These are phyloP conservation scores for Paratilapia polleni DNA, from an alignment of 2,113 vertebrate species.

Conservation along the genomic window DNA sequence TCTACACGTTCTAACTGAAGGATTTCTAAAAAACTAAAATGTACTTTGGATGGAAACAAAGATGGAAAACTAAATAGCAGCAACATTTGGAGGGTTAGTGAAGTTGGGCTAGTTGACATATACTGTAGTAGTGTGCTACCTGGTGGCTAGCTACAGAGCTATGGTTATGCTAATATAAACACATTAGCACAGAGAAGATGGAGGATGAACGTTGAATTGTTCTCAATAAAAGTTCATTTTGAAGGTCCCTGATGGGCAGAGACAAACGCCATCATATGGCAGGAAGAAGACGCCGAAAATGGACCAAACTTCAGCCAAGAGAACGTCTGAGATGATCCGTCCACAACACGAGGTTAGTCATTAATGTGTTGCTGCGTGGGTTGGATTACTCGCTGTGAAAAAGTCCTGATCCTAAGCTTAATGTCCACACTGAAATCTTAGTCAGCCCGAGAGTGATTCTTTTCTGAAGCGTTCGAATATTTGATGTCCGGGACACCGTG, in stretches of 20 bases:
- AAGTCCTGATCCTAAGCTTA: no score
- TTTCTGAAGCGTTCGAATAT: no score
- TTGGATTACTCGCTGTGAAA: no score
- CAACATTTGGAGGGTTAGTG: neutral
- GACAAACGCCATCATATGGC: no score
- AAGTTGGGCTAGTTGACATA: neutral
- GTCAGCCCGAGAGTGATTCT: neutral
- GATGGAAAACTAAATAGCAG: neutral
- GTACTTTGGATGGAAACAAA: neutral
- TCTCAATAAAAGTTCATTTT: neutral
- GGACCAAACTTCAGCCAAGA: no score
- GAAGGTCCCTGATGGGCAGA: no score
- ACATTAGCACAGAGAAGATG: neutral
- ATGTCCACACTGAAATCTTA: neutral
- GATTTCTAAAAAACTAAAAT: neutral
- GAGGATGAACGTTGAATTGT: neutral
- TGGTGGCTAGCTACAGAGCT: neutral
- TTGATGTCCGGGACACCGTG: no score
- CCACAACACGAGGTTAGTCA: no score
- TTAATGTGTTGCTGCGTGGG: no score
- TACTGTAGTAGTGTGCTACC: neutral
- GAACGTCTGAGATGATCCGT: no score
- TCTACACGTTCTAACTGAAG: neutral
- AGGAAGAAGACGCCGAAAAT: no score
- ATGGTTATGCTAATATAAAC: neutral